Evolutionary conservation across 53 echinoderm and acorn worm species (phyloP).

Genomic region (Paelopatides confundens): DNA sequence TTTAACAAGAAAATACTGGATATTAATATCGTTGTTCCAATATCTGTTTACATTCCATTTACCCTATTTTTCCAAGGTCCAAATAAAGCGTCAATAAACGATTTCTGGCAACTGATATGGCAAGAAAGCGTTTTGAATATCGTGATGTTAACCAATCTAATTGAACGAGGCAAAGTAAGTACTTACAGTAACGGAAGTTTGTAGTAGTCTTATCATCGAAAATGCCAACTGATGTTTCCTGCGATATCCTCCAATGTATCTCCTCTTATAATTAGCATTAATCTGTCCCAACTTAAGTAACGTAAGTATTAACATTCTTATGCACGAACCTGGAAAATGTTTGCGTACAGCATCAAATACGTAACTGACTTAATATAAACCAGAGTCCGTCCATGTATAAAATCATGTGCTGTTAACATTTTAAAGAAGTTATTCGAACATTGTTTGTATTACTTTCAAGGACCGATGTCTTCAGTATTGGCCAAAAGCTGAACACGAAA

Average conservation of each 20-base stretch:
- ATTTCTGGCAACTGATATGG: background rate
- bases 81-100: background rate
- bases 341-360: background rate
- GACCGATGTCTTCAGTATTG: background rate
- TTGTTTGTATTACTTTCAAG: background rate
- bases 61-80: background rate
- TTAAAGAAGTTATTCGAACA: background rate
- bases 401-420: background rate
- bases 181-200: background rate
- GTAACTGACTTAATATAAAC: background rate
- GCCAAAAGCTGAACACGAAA: background rate
- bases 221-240: no score
- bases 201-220: no score
- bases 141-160: background rate
- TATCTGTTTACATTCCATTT: no score
- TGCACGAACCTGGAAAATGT: background rate
- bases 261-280: no score
- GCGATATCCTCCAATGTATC: no score
- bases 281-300: no score
- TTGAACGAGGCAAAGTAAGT: background rate
- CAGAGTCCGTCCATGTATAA: background rate
- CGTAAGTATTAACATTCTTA: no score
- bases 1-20: no score
- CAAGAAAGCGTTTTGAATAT: background rate
- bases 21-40: no score